These are phyloP conservation scores for Chelonia mydas DNA, from an alignment of 2,797 vertebrate genomes.

Conservation along the genomic window DNA sequence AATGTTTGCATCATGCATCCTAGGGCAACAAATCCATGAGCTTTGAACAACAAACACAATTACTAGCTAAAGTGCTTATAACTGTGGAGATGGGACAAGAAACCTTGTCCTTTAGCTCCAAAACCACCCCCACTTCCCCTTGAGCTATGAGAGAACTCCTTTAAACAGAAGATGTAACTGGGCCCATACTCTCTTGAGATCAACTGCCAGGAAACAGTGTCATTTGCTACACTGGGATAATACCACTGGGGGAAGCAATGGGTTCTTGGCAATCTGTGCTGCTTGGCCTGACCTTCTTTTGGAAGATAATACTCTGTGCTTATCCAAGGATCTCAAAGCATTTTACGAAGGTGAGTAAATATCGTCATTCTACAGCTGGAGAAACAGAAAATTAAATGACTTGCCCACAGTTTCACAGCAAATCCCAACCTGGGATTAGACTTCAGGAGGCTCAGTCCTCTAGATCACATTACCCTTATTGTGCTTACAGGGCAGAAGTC, in stretches of 20 bases:
- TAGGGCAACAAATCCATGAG: neutral
- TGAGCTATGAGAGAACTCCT: neutral
- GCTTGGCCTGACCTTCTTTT: neutral
- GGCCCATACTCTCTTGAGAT: neutral
- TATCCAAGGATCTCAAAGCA: accelerated
- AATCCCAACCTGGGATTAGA: neutral
- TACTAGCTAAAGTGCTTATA: neutral
- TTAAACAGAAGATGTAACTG: neutral
- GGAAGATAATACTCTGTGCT: neutral
- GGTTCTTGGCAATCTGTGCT: neutral
- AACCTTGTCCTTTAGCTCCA: neutral
- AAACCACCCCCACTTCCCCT: neutral
- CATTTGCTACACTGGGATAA: neutral
- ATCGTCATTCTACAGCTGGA: neutral
- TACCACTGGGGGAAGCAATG: neutral
- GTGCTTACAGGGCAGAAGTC: neutral
- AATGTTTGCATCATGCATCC: neutral
- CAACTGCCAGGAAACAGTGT: neutral
- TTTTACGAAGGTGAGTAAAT: neutral
- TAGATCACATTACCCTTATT: neutral
- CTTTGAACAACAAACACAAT: constrained; percentile 30
- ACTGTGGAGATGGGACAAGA: constrained; percentile 15
- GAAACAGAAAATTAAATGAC: neutral
- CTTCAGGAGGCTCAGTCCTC: neutral
- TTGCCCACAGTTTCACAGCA: neutral